A percentile compares a stretch with the other conserved stretches of the same genome.
phyloP scores from a whole-genome alignment of 2,797 vertebrate species.

The Semotilus atromaculatus region DNA sequence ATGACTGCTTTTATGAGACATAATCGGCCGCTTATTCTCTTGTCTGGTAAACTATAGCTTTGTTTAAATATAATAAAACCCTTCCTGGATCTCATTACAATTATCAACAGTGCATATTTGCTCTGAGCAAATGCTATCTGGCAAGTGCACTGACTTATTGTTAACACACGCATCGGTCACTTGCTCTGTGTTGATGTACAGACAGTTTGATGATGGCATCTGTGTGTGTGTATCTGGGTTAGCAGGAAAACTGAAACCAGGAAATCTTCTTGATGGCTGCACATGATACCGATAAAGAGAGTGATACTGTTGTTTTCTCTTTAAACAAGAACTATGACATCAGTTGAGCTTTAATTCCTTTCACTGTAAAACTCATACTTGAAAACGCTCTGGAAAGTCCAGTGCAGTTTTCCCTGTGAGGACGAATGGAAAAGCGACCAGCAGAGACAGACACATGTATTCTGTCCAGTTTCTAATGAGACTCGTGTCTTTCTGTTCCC shows the following conservation, averaged over 20 bases:
- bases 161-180: not conserved
- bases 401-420: not conserved
- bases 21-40: not conserved
- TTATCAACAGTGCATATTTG: conserved; percentile 15
- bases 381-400: conserved; percentile 7
- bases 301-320: too few species aligned
- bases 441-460: not conserved
- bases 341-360: not conserved
- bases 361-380: not conserved
- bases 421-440: not conserved
- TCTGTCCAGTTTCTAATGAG: not conserved
- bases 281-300: not conserved
- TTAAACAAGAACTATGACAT: not conserved
- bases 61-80: conserved; percentile 38
- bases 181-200: not conserved
- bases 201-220: not conserved
- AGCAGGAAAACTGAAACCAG: conserved; percentile 11
- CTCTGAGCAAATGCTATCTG: not conserved
- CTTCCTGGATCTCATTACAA: conserved; percentile 43
- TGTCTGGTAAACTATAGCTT: conserved; percentile 21
- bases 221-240: not conserved
- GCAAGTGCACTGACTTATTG: not conserved
- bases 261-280: not conserved
- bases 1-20: not conserved
- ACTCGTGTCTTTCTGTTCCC: conserved; percentile 21